These are phyloP conservation scores for Eretmochelys imbricata DNA, from an alignment of 2,113 vertebrate species.

Conservation along the genomic window DNA sequence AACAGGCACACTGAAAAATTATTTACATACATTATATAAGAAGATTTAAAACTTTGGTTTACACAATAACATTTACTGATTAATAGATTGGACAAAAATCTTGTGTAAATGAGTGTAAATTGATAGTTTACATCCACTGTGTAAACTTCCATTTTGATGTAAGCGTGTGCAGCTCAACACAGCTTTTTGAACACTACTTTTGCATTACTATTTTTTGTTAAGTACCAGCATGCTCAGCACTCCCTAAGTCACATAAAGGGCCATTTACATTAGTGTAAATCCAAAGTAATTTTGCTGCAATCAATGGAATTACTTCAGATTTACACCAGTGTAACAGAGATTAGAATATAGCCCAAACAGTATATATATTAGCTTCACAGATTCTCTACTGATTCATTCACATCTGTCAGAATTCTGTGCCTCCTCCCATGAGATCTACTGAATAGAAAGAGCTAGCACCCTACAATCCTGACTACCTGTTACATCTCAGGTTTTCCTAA, in stretches of 20 bases:
- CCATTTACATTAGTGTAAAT: background rate
- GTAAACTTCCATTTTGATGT: conserved; percentile 55
- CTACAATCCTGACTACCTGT: background rate
- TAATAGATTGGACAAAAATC: conserved; percentile 74
- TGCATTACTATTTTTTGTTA: background rate
- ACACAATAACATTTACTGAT: conserved; percentile 69
- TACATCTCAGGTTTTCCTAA: background rate
- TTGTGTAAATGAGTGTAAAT: conserved; percentile 74
- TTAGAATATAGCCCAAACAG: background rate
- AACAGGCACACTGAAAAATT: conserved; percentile 68
- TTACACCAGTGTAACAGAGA: background rate
- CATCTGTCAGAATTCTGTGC: background rate
- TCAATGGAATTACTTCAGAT: background rate
- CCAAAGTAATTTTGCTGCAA: background rate
- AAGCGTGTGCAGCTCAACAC: background rate
- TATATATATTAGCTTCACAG: background rate
- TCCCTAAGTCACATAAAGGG: background rate
- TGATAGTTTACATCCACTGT: conserved; percentile 70
- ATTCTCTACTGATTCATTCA: background rate
- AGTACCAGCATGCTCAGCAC: background rate
- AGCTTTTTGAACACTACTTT: background rate
- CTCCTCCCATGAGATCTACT: background rate
- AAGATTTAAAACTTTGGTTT: conserved; percentile 61
- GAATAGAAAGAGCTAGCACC: background rate
- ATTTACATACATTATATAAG: conserved; percentile 72